These are phyloP conservation scores for Monopterus albus DNA, from an alignment of 2,113 vertebrate genomes.

Conservation along the genomic window DNA sequence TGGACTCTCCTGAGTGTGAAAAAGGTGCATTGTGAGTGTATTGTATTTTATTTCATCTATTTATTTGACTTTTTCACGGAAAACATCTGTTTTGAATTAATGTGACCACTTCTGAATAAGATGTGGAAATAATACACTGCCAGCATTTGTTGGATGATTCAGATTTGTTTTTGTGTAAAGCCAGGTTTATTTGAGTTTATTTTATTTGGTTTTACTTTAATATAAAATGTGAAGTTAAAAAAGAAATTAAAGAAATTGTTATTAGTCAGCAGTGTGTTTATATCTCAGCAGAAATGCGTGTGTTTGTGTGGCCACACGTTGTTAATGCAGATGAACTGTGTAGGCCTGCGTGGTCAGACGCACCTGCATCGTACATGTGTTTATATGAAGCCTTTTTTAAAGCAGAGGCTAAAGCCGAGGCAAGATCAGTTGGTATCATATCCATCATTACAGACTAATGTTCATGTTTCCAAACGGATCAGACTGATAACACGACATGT, in stretches of 20 bases:
- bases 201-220: background rate
- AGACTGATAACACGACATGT: background rate
- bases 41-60: background rate
- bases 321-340: constrained; percentile 21
- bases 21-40: background rate
- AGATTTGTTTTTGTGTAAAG: background rate
- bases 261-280: background rate
- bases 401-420: background rate
- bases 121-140: background rate
- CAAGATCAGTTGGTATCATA: background rate
- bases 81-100: background rate
- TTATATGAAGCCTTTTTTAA: background rate
- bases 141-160: background rate
- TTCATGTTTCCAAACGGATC: constrained; percentile 19
- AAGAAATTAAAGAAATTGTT: background rate
- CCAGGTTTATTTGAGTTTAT: rapidly evolving
- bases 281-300: constrained; percentile 12
- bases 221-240: background rate
- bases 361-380: constrained; percentile 29
- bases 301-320: constrained; percentile 45
- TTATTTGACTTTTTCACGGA: background rate
- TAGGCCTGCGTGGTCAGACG: constrained; percentile 37
- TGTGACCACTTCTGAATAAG: rapidly evolving
- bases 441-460: background rate
- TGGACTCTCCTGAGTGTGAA: background rate